These are phyloP conservation scores for Coreoperca whiteheadi DNA, from an alignment of 2,113 vertebrate genomes.

Conservation along the genomic window DNA sequence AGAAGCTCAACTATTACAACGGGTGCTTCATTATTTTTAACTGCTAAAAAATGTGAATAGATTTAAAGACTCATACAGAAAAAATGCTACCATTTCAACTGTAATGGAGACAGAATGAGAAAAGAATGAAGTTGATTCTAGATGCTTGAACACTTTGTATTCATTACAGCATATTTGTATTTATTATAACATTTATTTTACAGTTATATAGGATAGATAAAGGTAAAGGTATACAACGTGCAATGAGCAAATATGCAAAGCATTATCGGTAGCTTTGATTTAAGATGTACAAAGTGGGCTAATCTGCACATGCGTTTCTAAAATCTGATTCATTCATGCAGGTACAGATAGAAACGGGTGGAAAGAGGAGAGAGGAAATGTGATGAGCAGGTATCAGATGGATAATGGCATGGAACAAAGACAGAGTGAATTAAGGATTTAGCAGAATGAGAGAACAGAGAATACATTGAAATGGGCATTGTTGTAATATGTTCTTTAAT, in stretches of 20 bases:
- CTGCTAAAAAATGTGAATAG: constrained; percentile 5
- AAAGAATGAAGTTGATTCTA: constrained; percentile 45
- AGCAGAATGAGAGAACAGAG: constrained; percentile 27
- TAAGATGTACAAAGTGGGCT: constrained; percentile 41
- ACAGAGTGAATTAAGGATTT: constrained; percentile 11
- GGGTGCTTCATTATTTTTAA: background rate
- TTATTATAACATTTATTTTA: constrained; percentile 2
- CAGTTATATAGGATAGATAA: background rate
- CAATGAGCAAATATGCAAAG: constrained; percentile 69
- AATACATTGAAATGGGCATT: constrained; percentile 80
- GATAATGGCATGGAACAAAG: constrained; percentile 27
- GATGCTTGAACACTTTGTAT: constrained; percentile 56
- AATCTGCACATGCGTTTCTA: constrained; percentile 64
- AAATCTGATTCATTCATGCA: constrained; percentile 55
- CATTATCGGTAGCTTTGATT: constrained; percentile 58
- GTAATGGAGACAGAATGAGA: constrained; percentile 73
- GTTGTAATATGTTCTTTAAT: constrained; percentile 52
- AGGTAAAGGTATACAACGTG: constrained; percentile 37
- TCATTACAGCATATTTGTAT: constrained; percentile 47
- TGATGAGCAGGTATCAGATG: constrained; percentile 32
- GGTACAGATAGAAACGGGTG: constrained; percentile 27
- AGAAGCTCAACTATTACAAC: constrained; percentile 24
- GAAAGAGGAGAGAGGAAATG: constrained; percentile 33
- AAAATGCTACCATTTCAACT: constrained; percentile 81
- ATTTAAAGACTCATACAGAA: constrained; percentile 51